Evolutionary conservation across 1,140 invertebrate species (phyloP).

Genomic region (Magallana gigas): DNA sequence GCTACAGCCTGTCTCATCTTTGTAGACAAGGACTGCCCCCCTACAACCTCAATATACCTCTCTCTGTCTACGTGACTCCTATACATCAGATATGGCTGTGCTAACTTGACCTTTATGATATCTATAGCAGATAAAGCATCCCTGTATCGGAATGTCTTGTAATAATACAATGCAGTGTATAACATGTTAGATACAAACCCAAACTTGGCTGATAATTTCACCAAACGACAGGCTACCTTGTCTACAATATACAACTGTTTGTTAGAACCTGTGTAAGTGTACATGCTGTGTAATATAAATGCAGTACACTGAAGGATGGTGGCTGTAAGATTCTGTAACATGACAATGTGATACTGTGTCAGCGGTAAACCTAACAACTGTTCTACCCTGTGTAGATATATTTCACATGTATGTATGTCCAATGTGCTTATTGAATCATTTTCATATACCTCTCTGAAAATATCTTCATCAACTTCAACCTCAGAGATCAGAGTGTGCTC

Average conservation of each 20-base stretch:
- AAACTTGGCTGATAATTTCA: neutral
- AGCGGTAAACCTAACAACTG: neutral
- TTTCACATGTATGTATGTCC: neutral
- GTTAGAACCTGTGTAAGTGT: neutral
- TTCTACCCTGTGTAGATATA: neutral
- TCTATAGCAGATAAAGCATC: neutral
- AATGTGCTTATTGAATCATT: neutral
- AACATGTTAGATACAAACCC: neutral
- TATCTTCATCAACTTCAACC: no score
- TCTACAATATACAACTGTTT: neutral
- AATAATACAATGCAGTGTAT: neutral
- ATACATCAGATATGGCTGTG: neutral
- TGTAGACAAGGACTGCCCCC: neutral
- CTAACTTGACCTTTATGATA: neutral
- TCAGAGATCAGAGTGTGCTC: neutral
- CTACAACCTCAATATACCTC: neutral
- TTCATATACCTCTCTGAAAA: neutral
- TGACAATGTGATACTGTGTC: neutral
- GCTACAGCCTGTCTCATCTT: neutral
- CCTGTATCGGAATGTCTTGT: neutral
- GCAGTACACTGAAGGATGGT: neutral
- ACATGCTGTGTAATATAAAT: neutral
- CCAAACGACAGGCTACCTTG: neutral
- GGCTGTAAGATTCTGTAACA: slow-evolving; percentile 2
- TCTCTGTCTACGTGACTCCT: neutral